These are phyloP conservation scores for Melanaphis sacchari DNA, from an alignment of 1,140 invertebrate species.

Conservation along the genomic window DNA sequence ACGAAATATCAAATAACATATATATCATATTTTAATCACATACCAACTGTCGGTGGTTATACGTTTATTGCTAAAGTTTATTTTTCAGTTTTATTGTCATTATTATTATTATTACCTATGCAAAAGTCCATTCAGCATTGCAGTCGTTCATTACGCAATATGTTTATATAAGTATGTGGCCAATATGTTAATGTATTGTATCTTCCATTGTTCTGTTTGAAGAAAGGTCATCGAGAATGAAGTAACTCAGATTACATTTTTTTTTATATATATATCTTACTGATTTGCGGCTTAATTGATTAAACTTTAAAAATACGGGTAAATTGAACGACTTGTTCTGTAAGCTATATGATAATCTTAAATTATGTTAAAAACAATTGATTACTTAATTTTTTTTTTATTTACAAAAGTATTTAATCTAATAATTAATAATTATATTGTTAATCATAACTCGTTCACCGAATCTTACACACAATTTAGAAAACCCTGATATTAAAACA, in stretches of 20 bases:
- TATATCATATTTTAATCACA: background rate
- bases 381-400: background rate
- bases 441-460: background rate
- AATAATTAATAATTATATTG: background rate
- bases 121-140: background rate
- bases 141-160: background rate
- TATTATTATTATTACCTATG: background rate
- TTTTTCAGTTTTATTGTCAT: background rate
- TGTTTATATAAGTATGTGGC: background rate
- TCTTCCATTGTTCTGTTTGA: constrained; percentile 27
- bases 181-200: background rate
- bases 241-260: background rate
- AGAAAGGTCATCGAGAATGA: constrained; percentile 31
- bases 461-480: background rate
- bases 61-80: background rate
- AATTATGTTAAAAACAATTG: background rate
- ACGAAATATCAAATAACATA: background rate
- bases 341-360: background rate
- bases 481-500: background rate
- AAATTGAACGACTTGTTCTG: constrained; percentile 5
- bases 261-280: background rate
- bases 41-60: background rate
- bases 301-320: background rate
- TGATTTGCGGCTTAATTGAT: constrained; percentile 20
- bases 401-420: background rate